Evolutionary conservation across 2,113 vertebrate genomes (phyloP).

Genomic region (Apteryx mantelli): DNA sequence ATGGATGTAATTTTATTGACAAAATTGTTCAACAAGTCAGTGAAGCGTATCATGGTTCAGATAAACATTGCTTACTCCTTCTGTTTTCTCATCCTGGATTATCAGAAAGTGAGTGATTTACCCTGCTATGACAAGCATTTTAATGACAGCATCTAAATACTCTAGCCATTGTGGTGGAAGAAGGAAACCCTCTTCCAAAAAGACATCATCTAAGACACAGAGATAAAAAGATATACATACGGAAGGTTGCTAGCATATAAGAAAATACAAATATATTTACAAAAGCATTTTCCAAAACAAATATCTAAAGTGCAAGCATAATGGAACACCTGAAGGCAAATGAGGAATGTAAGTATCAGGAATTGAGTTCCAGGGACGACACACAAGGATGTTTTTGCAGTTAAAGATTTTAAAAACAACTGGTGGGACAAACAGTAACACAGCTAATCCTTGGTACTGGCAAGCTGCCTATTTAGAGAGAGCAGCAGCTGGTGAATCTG

Average conservation of each 20-base stretch:
- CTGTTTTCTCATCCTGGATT: not conserved
- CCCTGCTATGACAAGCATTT: not conserved
- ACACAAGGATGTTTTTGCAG: constrained; percentile 33
- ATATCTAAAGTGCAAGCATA: not conserved
- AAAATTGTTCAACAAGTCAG: not conserved
- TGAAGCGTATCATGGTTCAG: not conserved
- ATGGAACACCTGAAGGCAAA: not conserved
- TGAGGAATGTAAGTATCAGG: not conserved
- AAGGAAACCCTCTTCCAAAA: not conserved
- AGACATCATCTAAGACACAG: not conserved
- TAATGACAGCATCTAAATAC: not conserved
- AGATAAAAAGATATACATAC: not conserved
- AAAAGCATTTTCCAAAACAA: not conserved
- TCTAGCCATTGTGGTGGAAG: not conserved
- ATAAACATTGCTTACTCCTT: not conserved
- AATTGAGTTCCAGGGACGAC: not conserved
- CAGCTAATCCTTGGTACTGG: constrained; percentile 66
- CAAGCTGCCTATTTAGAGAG: constrained; percentile 49
- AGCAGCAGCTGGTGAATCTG: constrained; percentile 67
- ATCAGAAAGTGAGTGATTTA: not conserved
- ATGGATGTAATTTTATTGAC: not conserved
- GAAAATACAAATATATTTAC: not conserved
- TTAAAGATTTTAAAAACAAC: constrained; percentile 61
- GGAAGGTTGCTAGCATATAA: not conserved
- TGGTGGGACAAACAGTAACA: constrained; percentile 54